Conservation (phyloP, 2,113 vertebrate genomes). For the Hydrolagus affinis region DNA sequence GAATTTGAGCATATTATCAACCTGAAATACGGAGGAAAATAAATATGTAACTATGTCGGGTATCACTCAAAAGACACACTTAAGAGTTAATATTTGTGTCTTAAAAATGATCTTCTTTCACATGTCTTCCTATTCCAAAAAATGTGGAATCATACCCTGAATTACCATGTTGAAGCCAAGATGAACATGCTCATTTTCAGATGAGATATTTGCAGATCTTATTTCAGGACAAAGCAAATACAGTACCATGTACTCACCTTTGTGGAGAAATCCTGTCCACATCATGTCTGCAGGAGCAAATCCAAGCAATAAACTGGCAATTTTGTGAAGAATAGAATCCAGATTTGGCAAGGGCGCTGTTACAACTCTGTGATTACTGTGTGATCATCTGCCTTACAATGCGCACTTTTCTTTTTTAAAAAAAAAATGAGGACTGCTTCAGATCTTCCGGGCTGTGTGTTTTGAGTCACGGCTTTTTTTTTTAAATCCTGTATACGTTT, state of each 20-base stretch:
- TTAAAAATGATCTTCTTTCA: background rate
- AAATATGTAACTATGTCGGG: background rate
- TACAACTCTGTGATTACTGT: conserved; percentile 54
- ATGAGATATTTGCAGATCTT: background rate
- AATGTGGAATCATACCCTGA: background rate
- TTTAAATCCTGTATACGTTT: conserved; percentile 72
- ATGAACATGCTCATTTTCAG: background rate
- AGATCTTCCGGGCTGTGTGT: conserved; percentile 57
- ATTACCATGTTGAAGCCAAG: background rate
- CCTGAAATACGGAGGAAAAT: background rate
- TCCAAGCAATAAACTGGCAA: conserved; percentile 39
- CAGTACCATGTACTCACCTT: conserved; percentile 57
- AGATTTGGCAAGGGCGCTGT: conserved; percentile 49
- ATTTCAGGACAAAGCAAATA: background rate
- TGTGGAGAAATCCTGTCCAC: conserved; percentile 71
- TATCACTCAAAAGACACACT: background rate
- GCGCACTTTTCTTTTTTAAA: conserved; percentile 38
- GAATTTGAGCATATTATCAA: background rate
- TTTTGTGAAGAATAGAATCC: conserved; percentile 35
- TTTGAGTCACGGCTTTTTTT: conserved; percentile 60
- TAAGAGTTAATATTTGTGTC: background rate
- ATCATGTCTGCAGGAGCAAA: conserved; percentile 51
- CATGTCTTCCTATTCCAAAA: background rate
- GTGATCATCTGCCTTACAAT: conserved; percentile 59
- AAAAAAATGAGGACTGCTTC: conserved; percentile 51